These are phyloP conservation scores for Sericinus montela DNA, from an alignment of 2,888 invertebrate species.

Conservation along the genomic window DNA sequence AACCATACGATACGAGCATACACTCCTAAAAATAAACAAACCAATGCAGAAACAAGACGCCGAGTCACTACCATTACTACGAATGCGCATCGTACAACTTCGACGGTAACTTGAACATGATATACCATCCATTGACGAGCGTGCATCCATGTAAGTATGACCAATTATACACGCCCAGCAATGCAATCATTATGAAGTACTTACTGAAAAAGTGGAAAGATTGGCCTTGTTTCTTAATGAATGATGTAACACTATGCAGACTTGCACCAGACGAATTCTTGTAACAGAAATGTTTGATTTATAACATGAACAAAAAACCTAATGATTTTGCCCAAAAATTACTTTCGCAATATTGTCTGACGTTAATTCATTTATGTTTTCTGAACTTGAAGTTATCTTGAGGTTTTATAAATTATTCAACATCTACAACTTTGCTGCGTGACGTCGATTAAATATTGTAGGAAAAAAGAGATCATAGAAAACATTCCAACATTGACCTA, in stretches of 20 bases:
- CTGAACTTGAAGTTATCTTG: not conserved
- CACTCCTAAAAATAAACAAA: conserved; percentile 34
- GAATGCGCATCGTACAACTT: conserved; percentile 17
- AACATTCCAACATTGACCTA: no score
- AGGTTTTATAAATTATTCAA: not conserved
- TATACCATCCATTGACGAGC: conserved; percentile 50
- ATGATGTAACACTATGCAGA: conserved; percentile 64
- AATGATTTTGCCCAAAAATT: conserved; percentile 17
- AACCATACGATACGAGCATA: conserved; percentile 26
- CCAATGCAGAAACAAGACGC: conserved; percentile 39
- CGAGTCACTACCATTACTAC: conserved; percentile 23
- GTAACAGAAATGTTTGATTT: conserved; percentile 24
- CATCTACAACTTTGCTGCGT: not conserved
- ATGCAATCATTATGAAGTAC: conserved; percentile 36
- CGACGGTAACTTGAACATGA: conserved; percentile 30
- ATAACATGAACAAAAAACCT: conserved; percentile 16
- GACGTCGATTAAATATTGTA: no score
- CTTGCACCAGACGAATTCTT: conserved; percentile 62
- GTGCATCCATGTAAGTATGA: conserved; percentile 31
- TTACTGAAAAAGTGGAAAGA: conserved; percentile 19
- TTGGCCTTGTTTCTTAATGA: conserved; percentile 29
- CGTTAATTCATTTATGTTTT: not conserved
- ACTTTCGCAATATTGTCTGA: conserved; percentile 10
- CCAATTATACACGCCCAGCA: conserved; percentile 34
- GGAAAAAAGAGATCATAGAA: no score